Evolutionary conservation across 2,888 invertebrate genomes (phyloP).

Genomic region (Pristionchus fissidentatus): DNA sequence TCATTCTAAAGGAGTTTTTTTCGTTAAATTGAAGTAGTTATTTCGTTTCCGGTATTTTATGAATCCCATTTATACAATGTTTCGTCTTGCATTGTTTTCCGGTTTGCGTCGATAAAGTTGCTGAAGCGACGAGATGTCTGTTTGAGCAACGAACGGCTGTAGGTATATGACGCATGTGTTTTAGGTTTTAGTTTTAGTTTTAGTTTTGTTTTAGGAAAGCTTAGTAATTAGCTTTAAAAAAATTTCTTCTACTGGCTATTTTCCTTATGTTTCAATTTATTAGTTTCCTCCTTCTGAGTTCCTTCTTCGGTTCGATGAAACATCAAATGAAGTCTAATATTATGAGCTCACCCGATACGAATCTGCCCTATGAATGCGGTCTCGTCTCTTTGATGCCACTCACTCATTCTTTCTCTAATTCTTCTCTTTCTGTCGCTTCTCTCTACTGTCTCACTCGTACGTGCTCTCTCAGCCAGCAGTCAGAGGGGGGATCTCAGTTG

Average conservation of each 20-base stretch:
- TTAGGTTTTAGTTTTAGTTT: no score
- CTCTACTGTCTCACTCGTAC: neutral
- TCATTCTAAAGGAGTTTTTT: neutral
- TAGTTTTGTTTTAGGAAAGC: no score
- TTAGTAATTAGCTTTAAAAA: no score
- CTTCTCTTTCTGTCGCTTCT: constrained; percentile 9
- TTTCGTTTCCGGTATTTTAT: neutral
- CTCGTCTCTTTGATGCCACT: neutral
- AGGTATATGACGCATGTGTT: neutral
- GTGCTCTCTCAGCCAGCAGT: constrained; percentile 33
- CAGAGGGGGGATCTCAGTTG: constrained; percentile 24
- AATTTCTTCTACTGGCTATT: no score
- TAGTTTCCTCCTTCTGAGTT: no score
- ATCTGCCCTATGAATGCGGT: no score
- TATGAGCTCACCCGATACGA: no score
- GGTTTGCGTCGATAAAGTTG: constrained; percentile 1
- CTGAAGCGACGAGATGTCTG: neutral
- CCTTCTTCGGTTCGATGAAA: no score
- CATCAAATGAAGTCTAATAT: no score
- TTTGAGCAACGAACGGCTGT: neutral
- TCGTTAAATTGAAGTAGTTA: neutral
- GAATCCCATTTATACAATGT: neutral
- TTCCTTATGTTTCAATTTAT: no score
- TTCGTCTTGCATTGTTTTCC: neutral
- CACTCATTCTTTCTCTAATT: neutral